Evolutionary conservation across 2,113 vertebrate genomes (phyloP), one percentile per base, ranked within the genome.

Genomic region (Oriolus oriolus): DNA sequence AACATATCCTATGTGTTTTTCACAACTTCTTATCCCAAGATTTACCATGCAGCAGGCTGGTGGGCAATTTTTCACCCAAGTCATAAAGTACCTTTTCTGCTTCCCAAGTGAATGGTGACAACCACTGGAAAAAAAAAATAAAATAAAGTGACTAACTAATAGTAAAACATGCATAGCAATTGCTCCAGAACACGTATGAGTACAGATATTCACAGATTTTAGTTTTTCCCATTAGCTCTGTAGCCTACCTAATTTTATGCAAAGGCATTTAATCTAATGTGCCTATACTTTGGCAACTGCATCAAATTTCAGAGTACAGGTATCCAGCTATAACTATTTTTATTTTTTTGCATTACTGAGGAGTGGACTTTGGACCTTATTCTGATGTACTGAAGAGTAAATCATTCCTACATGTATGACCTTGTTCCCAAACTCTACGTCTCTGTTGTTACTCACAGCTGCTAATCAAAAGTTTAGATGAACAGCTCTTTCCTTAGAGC

Each of bases 371-470:
- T 47, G 45, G 42, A 65, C 16, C 41, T 84, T 63, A 70, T 49
- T 91, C 73, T 89, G 44, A 45, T 2, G 1, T n/a, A 89, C 47
- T 68, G 23, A 61, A 42, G 23, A 76, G 14, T 52, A 93, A 96
- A 88, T 93, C 41, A 24, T 78, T 94, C 66, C 42, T 84, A 60
- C 50, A 35, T 54, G 24, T 75, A 52, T 87, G 75, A 89, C 56
- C 84, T 90, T 80, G 61, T 84, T 45, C 60, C 74, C 57, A 95
- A 73, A 65, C 49, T 91, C 60, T 92, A 78, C 85, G 96, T 93
- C 95, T 94, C 74, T 60, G 18, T 33, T 63, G 24, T 47, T 92
- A 76, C 42, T 63, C 86, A 87, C 44, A 66, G 33, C 23, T 84
- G 47, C 54, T 84, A 89, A 56, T 77, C 52, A 63, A n/a, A 81